These are phyloP conservation scores for Crenichthys baileyi DNA, from an alignment of 2,797 vertebrate species.

Conservation along the genomic window DNA sequence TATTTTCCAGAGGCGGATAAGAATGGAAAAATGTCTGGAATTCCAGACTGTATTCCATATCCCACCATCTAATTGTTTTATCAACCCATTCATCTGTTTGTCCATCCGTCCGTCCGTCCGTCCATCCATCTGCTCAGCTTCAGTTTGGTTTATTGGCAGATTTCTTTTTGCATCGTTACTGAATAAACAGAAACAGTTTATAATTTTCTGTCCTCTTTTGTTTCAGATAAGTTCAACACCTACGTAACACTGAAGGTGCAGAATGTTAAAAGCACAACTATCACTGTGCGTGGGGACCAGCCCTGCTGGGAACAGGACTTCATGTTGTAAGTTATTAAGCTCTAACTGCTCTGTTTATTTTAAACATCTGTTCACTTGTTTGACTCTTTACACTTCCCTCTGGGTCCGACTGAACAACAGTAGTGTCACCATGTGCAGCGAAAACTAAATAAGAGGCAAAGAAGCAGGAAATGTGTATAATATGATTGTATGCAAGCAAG, in stretches of 20 bases:
- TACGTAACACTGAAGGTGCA: slow-evolving; percentile 98
- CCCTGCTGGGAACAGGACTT: slow-evolving; percentile 99
- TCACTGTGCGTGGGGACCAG: slow-evolving; percentile 92
- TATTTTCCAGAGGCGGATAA: no score
- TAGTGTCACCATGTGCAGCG: no score
- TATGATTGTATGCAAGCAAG: neutral
- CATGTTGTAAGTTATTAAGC: slow-evolving; percentile 92
- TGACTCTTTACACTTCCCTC: neutral
- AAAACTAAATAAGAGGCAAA: neutral
- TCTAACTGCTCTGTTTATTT: no score
- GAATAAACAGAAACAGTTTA: neutral
- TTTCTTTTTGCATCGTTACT: no score
- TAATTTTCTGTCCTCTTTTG: slow-evolving; percentile 16
- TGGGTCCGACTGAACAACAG: neutral
- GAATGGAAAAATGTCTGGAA: no score
- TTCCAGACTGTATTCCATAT: no score
- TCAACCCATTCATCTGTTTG: no score
- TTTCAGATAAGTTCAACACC: slow-evolving; percentile 94
- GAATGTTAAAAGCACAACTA: slow-evolving; percentile 97
- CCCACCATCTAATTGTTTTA: no score
- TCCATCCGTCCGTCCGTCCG: neutral
- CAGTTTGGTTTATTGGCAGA: no score
- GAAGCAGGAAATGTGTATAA: neutral
- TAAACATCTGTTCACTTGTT: neutral
- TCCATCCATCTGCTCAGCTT: no score